Conservation (phyloP, 2,888 invertebrate genomes). For the Ophion ventricosus region DNA sequence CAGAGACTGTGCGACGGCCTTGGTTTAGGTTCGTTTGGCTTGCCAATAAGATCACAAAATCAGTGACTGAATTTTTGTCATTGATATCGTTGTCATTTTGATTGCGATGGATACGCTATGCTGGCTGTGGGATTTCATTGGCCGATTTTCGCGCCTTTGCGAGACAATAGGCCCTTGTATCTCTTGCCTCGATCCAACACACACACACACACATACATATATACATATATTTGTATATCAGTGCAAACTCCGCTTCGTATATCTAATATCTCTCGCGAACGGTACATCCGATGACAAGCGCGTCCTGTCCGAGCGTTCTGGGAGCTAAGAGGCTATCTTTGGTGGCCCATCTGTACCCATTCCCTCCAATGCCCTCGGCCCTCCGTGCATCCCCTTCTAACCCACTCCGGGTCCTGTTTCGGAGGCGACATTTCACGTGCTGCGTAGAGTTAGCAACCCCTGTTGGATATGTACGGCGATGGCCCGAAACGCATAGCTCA, state of each 20-base stretch:
- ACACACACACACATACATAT: constrained; percentile 6
- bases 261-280: constrained; percentile 66
- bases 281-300: constrained; percentile 69
- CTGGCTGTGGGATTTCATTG: constrained; percentile 32
- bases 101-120: background rate
- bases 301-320: constrained; percentile 73
- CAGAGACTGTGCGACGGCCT: too few species aligned
- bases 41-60: background rate
- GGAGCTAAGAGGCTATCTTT: constrained; percentile 76
- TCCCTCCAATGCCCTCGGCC: constrained; percentile 30
- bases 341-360: constrained; percentile 74
- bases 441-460: constrained; percentile 57
- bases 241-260: constrained; percentile 45
- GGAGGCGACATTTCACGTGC: constrained; percentile 48
- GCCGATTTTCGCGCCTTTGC: constrained; percentile 49
- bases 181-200: constrained; percentile 26
- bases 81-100: constrained; percentile 8
- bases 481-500: constrained; percentile 31
- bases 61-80: background rate
- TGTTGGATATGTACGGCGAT: constrained; percentile 24
- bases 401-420: constrained; percentile 35
- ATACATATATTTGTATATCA: background rate
- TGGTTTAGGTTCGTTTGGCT: too few species aligned
- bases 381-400: constrained; percentile 54
- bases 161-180: constrained; percentile 46